Evolutionary conservation across 2,797 vertebrate genomes (phyloP).

Genomic region (Cyprinella venusta): DNA sequence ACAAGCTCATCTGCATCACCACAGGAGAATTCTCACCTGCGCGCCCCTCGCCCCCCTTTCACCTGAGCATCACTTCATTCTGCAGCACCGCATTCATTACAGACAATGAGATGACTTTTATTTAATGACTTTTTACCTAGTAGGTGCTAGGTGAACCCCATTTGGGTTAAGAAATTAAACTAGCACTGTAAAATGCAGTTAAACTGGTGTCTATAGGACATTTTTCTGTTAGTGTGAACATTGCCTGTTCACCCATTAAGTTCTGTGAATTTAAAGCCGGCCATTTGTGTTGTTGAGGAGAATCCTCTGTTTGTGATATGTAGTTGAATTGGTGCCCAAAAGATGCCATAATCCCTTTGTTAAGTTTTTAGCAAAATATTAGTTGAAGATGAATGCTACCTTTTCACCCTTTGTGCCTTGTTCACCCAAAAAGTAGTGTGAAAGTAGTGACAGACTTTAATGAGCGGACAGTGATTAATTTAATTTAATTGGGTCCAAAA

Average conservation of each 20-base stretch:
- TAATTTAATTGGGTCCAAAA: not conserved
- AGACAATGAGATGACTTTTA: constrained; percentile 8
- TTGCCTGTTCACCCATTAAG: not conserved
- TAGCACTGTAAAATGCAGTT: not conserved
- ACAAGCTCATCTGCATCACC: constrained; percentile 52
- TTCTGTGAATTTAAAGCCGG: not conserved
- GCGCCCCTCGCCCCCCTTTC: constrained; percentile 9
- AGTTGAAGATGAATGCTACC: not conserved
- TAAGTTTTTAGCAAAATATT: not conserved
- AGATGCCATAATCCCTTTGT: not conserved
- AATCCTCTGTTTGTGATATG: not conserved
- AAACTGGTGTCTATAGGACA: not conserved
- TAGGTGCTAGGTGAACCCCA: not conserved
- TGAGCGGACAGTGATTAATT: not conserved
- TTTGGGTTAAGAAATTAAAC: not conserved
- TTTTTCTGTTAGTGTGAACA: not conserved
- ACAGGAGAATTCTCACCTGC: constrained; percentile 51
- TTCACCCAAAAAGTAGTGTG: not conserved
- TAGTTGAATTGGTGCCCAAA: not conserved
- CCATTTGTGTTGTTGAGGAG: not conserved
- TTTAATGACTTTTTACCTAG: constrained; percentile 23
- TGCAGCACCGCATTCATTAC: constrained; percentile 7
- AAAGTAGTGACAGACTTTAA: not conserved
- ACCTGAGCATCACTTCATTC: constrained; percentile 31
- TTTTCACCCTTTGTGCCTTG: not conserved